Evolutionary conservation across 1,140 invertebrate genomes (phyloP).

Genomic region (Holcopasites calliopsidis): DNA sequence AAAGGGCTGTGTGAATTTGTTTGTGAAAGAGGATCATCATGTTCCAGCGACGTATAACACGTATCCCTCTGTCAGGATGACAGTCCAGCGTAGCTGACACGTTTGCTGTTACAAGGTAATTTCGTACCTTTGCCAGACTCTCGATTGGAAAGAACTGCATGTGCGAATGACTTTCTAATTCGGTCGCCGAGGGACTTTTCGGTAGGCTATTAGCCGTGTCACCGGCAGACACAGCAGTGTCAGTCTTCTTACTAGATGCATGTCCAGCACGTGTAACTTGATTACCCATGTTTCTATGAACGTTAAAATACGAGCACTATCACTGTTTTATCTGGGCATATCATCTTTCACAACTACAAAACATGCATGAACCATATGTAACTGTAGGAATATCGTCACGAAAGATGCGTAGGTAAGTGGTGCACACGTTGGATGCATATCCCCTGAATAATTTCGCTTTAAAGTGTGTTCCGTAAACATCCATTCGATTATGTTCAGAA

Average conservation of each 20-base stretch:
- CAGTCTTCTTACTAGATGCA: slow-evolving; percentile 42
- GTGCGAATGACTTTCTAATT: slow-evolving; percentile 81
- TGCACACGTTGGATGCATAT: not conserved
- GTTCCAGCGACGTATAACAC: too few relatives aligned
- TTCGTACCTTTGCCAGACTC: slow-evolving; percentile 84
- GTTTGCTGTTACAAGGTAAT: too few relatives aligned
- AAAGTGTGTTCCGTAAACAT: not conserved
- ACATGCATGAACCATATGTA: slow-evolving; percentile 51
- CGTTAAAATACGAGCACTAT: slow-evolving; percentile 17
- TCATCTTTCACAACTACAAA: slow-evolving; percentile 32
- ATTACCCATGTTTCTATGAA: slow-evolving; percentile 65
- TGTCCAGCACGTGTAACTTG: slow-evolving; percentile 59
- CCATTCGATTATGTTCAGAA: not conserved
- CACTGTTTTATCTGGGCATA: slow-evolving; percentile 24
- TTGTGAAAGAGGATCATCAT: too few relatives aligned
- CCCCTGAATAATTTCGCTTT: not conserved
- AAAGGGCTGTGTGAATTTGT: too few relatives aligned
- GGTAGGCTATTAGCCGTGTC: slow-evolving; percentile 75
- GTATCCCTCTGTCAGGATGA: too few relatives aligned
- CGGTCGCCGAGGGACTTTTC: slow-evolving; percentile 82
- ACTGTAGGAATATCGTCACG: slow-evolving; percentile 22
- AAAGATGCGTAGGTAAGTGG: slow-evolving; percentile 19
- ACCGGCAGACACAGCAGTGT: slow-evolving; percentile 19
- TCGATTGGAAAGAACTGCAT: slow-evolving; percentile 85
- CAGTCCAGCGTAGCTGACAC: too few relatives aligned